A percentile compares a stretch with the other conserved stretches of the same genome.
Conservation (phyloP, 2,113 vertebrate species). For the Petrocephalus microphthalmus region DNA sequence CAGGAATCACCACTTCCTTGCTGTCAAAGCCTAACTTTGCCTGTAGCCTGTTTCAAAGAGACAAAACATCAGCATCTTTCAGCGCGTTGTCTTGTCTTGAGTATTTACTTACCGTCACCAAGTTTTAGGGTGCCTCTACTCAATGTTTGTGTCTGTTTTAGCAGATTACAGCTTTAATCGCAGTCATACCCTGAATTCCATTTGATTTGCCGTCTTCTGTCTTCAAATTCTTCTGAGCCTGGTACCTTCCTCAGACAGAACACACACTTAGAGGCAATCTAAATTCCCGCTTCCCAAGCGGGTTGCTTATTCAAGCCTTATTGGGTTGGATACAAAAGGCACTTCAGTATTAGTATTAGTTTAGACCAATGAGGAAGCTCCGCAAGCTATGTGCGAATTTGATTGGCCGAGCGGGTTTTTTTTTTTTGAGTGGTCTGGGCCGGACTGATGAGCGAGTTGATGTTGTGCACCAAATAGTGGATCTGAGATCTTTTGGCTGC, state of each 20-base stretch:
- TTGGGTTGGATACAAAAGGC: neutral
- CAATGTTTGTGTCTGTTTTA: neutral
- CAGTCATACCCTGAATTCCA: neutral
- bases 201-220: neutral
- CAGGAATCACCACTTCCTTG: neutral
- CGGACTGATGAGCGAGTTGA: neutral
- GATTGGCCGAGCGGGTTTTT: neutral
- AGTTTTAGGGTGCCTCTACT: neutral
- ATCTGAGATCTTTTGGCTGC: neutral
- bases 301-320: neutral
- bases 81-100: neutral
- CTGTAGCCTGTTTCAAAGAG: neutral
- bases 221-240: neutral
- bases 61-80: neutral
- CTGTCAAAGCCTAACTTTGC: neutral
- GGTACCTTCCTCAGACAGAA: neutral
- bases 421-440: neutral
- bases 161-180: neutral
- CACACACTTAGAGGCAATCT: neutral
- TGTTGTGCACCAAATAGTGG: neutral
- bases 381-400: neutral
- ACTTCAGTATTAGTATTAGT: conserved; percentile 7
- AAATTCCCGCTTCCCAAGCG: neutral
- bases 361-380: neutral
- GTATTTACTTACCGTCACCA: neutral